Evolutionary conservation across 92 coral and sea anemone genomes (phyloP), one percentile per base, ranked within the genome.

Genomic region (Porites evermanni): DNA sequence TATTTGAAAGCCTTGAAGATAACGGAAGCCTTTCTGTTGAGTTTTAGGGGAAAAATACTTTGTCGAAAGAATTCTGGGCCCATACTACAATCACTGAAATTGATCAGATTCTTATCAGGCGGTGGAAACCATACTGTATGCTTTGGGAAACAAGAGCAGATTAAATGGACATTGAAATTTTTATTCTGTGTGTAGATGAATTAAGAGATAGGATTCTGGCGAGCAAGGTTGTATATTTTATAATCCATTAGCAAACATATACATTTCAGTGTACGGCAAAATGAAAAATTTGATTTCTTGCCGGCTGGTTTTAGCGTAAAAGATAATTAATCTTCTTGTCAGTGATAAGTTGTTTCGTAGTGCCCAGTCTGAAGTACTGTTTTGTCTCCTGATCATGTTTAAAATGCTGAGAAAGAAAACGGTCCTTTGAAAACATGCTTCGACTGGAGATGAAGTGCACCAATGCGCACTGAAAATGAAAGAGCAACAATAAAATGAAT

Each of bases 1-100:
- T 73, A 73, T 83, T 73, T 83, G 74, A 51, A 73, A 56, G 53
- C 21, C 26, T 74, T 77, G 29, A 9, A 73, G 72, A 63, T 73
- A 63, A 60, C 50, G 61, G 8, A 13, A 61, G 70, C 16, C 17
- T 2, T 70, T 70, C n/a, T 61, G 19, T 44, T 50, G 20, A 44
- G 29, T 81, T 53, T 13, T 11, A 38, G 32, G 64, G 47, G n/a
- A 60, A 64, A 38, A 65, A 79, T 38, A 68, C 67, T 53, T 72
- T 38, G 53, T 69, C 11, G 71, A 61, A 7, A 53, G 26, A 56
- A 23, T 12, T 23, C 70, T 58, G 14, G 38, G 23, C 6, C 50
- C 20, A 47, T 50, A 50, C 44, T n/a, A 53, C 64, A 44, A 79
- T 79, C n/a, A 59, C 2, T 29, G 32, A 29, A 65, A 44, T 44